These are phyloP conservation scores for Clarias platycephalus DNA, from an alignment of 2,797 vertebrate genomes.

Conservation along the genomic window DNA sequence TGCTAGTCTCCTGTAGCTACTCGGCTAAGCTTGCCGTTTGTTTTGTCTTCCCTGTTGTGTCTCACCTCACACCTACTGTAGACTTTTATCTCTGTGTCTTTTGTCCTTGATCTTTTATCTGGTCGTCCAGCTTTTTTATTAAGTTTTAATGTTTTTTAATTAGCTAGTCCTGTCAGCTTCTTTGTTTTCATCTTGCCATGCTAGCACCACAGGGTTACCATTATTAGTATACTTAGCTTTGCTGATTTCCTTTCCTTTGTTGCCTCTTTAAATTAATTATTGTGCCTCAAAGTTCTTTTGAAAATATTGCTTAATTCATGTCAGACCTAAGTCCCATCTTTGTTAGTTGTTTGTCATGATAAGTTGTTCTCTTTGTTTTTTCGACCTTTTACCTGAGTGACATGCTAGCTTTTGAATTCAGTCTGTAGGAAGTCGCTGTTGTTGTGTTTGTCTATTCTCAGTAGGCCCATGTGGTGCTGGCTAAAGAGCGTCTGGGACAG, in stretches of 20 bases:
- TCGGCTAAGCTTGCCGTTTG: background rate
- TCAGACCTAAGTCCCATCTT: too few relatives aligned
- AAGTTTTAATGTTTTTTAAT: background rate
- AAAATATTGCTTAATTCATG: background rate
- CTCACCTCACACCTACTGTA: background rate
- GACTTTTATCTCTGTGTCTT: background rate
- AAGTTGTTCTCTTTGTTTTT: background rate
- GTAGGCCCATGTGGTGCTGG: slow-evolving; percentile 26
- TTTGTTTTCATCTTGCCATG: slow-evolving; percentile 6
- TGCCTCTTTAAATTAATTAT: too few relatives aligned
- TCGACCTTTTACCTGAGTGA: background rate
- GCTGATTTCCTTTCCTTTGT: background rate
- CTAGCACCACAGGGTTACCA: background rate
- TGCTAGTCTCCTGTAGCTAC: slow-evolving; percentile 2
- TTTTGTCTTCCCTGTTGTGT: background rate
- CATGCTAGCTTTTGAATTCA: slow-evolving; percentile 13
- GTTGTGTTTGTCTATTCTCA: slow-evolving; percentile 35
- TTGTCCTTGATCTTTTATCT: background rate
- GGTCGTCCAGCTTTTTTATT: background rate
- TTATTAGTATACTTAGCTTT: slow-evolving; percentile 18
- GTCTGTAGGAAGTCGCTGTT: slow-evolving; percentile 19
- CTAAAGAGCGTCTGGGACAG: slow-evolving; percentile 31
- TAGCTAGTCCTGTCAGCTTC: background rate
- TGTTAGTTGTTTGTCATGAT: background rate
- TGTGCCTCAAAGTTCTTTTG: too few relatives aligned